phyloP scores from a whole-genome alignment of 2,797 vertebrate genomes.

The Cynodonichthys magdalenae region DNA sequence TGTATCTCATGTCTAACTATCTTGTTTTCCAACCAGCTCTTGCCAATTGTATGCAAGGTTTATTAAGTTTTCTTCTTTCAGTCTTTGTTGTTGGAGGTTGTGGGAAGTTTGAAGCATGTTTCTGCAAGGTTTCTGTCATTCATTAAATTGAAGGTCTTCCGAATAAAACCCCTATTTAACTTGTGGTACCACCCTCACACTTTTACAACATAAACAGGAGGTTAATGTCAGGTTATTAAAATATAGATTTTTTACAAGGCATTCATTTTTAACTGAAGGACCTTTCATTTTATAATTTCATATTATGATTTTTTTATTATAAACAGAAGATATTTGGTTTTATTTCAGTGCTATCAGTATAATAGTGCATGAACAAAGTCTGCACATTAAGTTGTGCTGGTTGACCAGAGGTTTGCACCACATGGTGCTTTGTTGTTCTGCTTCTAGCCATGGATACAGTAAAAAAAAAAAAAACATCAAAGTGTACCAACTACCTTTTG shows the following conservation, averaged over 20 bases:
- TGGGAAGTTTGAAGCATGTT: constrained; percentile 72
- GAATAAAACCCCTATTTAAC: constrained; percentile 64
- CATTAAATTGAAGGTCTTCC: constrained; percentile 38
- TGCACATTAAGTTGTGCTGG: constrained; percentile 14
- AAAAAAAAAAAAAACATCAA: constrained; percentile 58
- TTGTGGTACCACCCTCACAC: constrained; percentile 36
- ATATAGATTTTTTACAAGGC: constrained; percentile 18
- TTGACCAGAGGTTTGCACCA: constrained; percentile 30
- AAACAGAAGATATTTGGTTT: constrained; percentile 27
- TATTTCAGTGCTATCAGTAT: constrained; percentile 9
- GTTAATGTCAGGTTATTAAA: constrained; percentile 40
- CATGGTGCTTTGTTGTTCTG: constrained; percentile 60
- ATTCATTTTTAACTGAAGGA: constrained; percentile 27
- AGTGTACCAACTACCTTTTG: constrained; percentile 36
- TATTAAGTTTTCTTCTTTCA: constrained; percentile 56
- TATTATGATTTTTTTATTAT: constrained; percentile 16
- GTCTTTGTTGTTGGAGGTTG: constrained; percentile 34
- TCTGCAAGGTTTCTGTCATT: constrained; percentile 44
- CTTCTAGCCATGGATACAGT: constrained; percentile 51
- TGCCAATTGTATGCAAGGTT: constrained; percentile 41
- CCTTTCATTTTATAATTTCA: constrained; percentile 14
- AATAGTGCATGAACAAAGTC: constrained; percentile 14
- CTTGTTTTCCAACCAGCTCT: constrained; percentile 64
- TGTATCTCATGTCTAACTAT: constrained; percentile 47
- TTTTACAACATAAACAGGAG: constrained; percentile 31